Evolutionary conservation across 2,888 invertebrate genomes (phyloP), one percentile per base, ranked within the genome.

Genomic region (Teinopalpus imperialis): DNA sequence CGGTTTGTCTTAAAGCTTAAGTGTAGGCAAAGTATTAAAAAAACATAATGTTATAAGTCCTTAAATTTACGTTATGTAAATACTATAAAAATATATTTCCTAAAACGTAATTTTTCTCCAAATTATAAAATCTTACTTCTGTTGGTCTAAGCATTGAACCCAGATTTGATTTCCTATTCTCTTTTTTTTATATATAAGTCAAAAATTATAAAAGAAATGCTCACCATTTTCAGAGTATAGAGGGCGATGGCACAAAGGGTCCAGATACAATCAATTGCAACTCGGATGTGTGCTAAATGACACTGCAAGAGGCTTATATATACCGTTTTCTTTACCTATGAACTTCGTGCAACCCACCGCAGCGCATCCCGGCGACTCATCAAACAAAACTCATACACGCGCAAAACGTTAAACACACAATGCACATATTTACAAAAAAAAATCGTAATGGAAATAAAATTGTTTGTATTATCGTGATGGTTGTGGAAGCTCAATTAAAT

Each of bases 291-390:
- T 78, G 77, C 70, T 66, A 67, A 67, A 70, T 81, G 87, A 81
- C 82, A 88, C 76, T 63, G 83, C 71, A 74, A 69, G 70, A 69
- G 66, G 77, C 77, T 88, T 88, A 87, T 88, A n/a, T n/a, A 88
- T 86, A 87, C 76, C 67, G 61, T 56, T 68, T 66, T 69, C 73
- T 78, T 87, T 88, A 88, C 87, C 86, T 87, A 79, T 87, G 87
- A 87, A 87, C 87, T 85, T 86, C 77, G 78, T 63, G 63, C 77
- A 80, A 81, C 82, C 81, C 63, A 64, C 10, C 55, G 71, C 60
- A 52, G 74, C 66, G 69, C 78, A 80, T 83, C 83, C 77, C 67
- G 63, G 52, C 69, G 64, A 69, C 63, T 59, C 71, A 74, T 73
- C 71, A 69, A 53, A 54, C 52, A 36, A 30, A 36, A 34, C 27